Evolutionary conservation across 2,888 invertebrate species (phyloP).

Genomic region (Thera obeliscata): DNA sequence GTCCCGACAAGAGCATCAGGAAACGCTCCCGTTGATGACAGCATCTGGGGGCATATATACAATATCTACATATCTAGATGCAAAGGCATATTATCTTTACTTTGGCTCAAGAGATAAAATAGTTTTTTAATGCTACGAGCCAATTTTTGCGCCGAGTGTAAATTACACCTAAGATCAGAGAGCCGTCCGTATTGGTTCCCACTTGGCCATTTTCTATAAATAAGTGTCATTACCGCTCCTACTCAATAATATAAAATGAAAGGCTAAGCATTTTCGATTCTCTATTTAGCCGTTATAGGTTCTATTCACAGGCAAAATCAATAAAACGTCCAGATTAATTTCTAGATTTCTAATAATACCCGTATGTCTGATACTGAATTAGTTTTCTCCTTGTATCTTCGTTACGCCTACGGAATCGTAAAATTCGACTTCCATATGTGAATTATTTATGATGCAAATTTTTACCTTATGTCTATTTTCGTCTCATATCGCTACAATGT

Average conservation of each 20-base stretch:
- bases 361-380: conserved; percentile 18
- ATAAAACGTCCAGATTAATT: conserved; percentile 16
- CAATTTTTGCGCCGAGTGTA: too few species aligned
- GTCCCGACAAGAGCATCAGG: too few species aligned
- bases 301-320: conserved; percentile 23
- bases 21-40: too few species aligned
- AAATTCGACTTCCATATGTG: conserved; percentile 4
- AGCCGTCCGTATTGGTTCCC: not conserved
- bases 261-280: conserved; percentile 13
- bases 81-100: too few species aligned
- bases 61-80: too few species aligned
- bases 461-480: not conserved
- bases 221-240: conserved; percentile 5
- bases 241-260: conserved; percentile 20
- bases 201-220: not conserved
- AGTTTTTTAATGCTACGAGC: too few species aligned
- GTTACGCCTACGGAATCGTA: conserved; percentile 20
- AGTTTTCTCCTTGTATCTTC: conserved; percentile 24
- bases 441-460: conserved; percentile 3
- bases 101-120: too few species aligned
- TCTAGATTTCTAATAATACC: conserved; percentile 23
- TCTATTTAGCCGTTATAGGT: conserved; percentile 18
- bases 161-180: too few species aligned
- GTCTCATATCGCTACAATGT: not conserved
- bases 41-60: too few species aligned